Evolutionary conservation across 1,140 invertebrate genomes (phyloP), one percentile per base, ranked within the genome.

Genomic region (Heliconius congener): DNA sequence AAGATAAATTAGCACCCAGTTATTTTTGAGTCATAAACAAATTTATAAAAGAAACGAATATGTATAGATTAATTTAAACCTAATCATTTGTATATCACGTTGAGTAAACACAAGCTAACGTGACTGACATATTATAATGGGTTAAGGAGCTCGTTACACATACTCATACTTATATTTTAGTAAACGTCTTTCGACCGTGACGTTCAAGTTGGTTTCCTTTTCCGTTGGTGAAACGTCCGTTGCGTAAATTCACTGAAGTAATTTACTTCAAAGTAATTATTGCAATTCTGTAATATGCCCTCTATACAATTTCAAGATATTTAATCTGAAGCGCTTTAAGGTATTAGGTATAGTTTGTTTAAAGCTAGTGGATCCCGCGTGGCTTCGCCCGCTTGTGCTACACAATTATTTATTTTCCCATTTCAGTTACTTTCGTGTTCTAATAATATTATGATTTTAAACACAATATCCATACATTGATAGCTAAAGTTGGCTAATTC

Each of bases 141-240:
- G 46, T 34, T 46, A 73, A 66, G 30, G 74, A 72, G 39, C 55
- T 71, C 52, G 73, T 72, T 72, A 73, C 70, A 73, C 52, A 80
- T 55, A 37, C 34, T 37, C 52, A 80, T 55, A 37, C 34, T 37
- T 37, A 80, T 55, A 79, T 72, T 76, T 80, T 70, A 80, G 76
- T 71, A 73, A 80, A 86, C 85, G 78, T 80, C 84, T 86, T 78
- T 83, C 77, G 82, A 87, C 84, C 88, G 83, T 88, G 84, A 86
- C 87, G 84, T 76, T 79, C 82, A 76, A 77, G 55, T 82, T 83
- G 84, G 80, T 85, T 91, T 90, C 90, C 87, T 86, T 91, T 91
- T 89, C 90, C 88, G 87, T 85, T 71, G 87, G 88, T 91, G 89
- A 91, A 91, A 91, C 89, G 83, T 78, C 57, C 30, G 79, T 90